Base-by-base conservation (phyloP, 2,888 invertebrate species). In the Silvanus unidentatus region DNA sequence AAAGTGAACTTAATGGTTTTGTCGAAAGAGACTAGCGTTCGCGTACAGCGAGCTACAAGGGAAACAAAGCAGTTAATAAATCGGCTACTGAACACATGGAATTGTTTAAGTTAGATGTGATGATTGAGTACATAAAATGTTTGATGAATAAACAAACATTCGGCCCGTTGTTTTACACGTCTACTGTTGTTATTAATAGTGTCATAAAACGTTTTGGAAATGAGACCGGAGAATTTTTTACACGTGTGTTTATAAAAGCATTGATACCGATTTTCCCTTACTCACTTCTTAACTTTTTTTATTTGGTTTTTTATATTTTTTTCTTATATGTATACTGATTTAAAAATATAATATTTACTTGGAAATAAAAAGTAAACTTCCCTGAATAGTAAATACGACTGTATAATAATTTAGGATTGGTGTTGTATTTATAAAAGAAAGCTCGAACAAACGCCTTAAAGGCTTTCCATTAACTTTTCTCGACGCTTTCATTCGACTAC, bases 361-460 rank as follows among this genome's bases (percentile, higher is more conserved):
- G 38, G 44, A 47, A 52, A 57, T 52, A 61, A 63, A 60, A 64
- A 59, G 64, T 54, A 63, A 65, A 64, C 63, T 37, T 12, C 10
- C 15, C 57, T 52, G 48, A 53, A 57, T 57, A 54, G 59, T 60
- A 61, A 65, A 63, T 60, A 64, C 56, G 52, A 52, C 55, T 15
- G 59, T 59, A 65, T 65, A 62, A 63, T 64, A 61, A 66, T 64
- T 66, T 64, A 61, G 58, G 57, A 61, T 64, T 57, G 53, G 63
- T 48, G 59, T 63, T 63, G 61, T 64, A 55, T 60, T 62, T 71
- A 59, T 54, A 51, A 61, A 64, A 58, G 63, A 58, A 49, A 63
- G 62, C 59, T 71, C 75, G 72, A 76, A 75, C 75, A 75, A 77
- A 76, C 73, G 74, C 75, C 76, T 76, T 69, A 72, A 70, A 77